Conservation (phyloP, 2,113 vertebrate species). For the Carollia perspicillata region DNA sequence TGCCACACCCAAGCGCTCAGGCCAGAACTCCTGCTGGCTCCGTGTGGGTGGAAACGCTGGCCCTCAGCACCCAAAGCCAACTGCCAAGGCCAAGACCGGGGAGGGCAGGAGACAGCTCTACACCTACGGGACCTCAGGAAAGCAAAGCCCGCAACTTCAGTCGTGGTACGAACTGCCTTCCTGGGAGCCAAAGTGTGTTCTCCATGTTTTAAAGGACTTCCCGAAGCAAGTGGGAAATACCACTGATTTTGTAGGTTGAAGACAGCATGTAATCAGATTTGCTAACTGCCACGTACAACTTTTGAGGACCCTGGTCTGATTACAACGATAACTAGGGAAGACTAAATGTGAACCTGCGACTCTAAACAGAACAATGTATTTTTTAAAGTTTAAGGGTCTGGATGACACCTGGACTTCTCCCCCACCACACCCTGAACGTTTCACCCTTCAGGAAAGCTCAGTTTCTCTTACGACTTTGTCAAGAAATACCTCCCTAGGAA, state of each 20-base stretch:
- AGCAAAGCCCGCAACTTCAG: not conserved
- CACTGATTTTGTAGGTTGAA: not conserved
- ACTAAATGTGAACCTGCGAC: not conserved
- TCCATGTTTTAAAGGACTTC: not conserved
- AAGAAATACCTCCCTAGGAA: not conserved
- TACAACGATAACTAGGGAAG: not conserved
- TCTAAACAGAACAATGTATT: not conserved
- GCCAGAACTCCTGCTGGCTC: not conserved
- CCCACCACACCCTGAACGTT: not conserved
- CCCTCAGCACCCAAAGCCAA: not conserved
- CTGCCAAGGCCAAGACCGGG: not conserved
- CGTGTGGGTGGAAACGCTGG: accelerated
- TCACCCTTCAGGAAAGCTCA: not conserved
- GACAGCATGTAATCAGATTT: not conserved
- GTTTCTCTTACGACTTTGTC: not conserved
- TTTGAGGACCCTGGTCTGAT: not conserved
- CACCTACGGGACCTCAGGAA: not conserved
- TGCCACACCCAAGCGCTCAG: not conserved
- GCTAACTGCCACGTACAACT: not conserved
- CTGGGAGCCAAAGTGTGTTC: not conserved
- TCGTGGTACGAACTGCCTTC: not conserved
- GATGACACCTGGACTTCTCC: not conserved
- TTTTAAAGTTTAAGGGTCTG: not conserved
- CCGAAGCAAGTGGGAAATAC: not conserved
- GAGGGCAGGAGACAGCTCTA: not conserved